These are phyloP conservation scores for Papilio polytes DNA, from an alignment of 1,140 invertebrate species.

Conservation along the genomic window DNA sequence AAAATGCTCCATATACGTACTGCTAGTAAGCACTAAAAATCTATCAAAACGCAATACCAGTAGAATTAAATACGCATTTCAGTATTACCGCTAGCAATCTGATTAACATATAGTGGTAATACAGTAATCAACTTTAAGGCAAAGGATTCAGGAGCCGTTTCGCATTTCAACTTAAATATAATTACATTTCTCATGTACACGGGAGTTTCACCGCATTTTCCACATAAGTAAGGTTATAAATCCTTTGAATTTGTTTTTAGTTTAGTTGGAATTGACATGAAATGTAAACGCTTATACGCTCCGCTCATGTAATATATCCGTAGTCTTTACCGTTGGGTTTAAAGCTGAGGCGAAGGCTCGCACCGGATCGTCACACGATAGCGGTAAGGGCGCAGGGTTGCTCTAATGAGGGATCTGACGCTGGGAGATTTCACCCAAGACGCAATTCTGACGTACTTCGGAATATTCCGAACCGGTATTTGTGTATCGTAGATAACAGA, in stretches of 20 bases:
- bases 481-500: slow-evolving; percentile 39
- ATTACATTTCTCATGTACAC: slow-evolving; percentile 26
- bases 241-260: not conserved
- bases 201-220: slow-evolving; percentile 26
- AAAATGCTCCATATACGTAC: no score
- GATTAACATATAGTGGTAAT: slow-evolving; percentile 35
- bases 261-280: not conserved
- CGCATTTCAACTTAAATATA: slow-evolving; percentile 28
- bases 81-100: not conserved
- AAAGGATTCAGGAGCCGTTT: slow-evolving; percentile 30
- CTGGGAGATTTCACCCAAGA: slow-evolving; percentile 38
- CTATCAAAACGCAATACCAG: not conserved
- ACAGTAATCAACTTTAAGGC: slow-evolving; percentile 29
- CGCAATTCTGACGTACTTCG: slow-evolving; percentile 24
- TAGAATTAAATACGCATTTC: not conserved
- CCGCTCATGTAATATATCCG: not conserved
- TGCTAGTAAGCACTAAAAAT: not conserved
- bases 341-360: slow-evolving; percentile 51
- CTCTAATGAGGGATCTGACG: slow-evolving; percentile 57
- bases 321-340: slow-evolving; percentile 44
- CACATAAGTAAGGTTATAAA: slow-evolving; percentile 3
- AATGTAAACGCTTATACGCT: slow-evolving; percentile 17
- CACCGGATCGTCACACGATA: slow-evolving; percentile 58
- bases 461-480: slow-evolving; percentile 32
- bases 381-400: slow-evolving; percentile 53